Evolutionary conservation across 2,113 vertebrate genomes (phyloP), one percentile per base, ranked within the genome.

Genomic region (Paratilapia polleni): DNA sequence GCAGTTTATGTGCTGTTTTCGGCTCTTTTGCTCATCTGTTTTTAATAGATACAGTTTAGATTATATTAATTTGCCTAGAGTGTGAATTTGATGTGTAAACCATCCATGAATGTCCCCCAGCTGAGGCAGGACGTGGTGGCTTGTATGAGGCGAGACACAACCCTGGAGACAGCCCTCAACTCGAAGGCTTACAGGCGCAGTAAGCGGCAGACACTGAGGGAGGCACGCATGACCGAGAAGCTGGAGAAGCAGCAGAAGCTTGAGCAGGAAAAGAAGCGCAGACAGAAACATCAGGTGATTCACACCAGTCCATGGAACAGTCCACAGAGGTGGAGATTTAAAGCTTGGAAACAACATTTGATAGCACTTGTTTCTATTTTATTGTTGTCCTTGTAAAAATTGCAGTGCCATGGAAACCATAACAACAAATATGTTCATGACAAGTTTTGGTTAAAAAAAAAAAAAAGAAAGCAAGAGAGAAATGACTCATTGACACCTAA

Each of bases 241-340:
- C 96, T 99, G 83, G 98, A 99, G 93, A 99, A 99, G 80, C 98
- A 99, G 92, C 98, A 99, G 95, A 99, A 99, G 95, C 98, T 99
- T 0, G 98, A 99, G 57, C 98, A 99, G 87, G 98, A 99, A 85
- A 97, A 98, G 85, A 99, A 99, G 62, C 97, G 98, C 3, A 91
- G 98, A n/a, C 98, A 99, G 93, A 99, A 99, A 84, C 98, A 99
- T 87, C 98, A 99, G 98, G 98, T 99, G 78, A 80, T 8, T 1
- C 19, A 13, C 31, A 7, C 31, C 19, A 36, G 31, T 70, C 41
- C 2, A 0, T 1, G 64, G 49, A 52, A 17, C 64, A 28, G 4
- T 24, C 2, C 15, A 19, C 43, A 57, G 54, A 57, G n/a, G 52
- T 56, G 54, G 54, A 12, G 54, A 9, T 20, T 3, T 20, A 52